phyloP scores from a whole-genome alignment of 2,113 vertebrate species.

The Centrocercus urophasianus region DNA sequence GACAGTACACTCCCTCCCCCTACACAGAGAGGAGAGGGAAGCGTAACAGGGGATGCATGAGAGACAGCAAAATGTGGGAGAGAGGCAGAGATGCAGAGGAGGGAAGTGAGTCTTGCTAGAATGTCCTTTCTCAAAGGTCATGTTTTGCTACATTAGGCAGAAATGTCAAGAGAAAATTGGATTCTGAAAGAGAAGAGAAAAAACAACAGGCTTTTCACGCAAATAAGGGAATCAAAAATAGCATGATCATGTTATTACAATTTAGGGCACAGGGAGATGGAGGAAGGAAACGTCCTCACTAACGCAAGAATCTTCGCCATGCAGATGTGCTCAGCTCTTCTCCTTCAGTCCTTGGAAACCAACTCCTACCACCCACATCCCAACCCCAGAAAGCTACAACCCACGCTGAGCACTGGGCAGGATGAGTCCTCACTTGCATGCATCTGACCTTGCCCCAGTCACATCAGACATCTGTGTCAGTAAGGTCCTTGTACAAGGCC shows the following conservation, averaged over 20 bases:
- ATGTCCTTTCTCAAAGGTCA: slow-evolving; percentile 91
- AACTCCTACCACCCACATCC: background rate
- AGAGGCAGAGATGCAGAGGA: slow-evolving; percentile 65
- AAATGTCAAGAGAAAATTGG: slow-evolving; percentile 94
- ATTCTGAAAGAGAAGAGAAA: slow-evolving; percentile 82
- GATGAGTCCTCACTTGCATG: background rate
- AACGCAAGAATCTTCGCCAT: slow-evolving; percentile 33
- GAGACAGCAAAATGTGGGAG: slow-evolving; percentile 67
- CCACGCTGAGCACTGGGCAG: background rate
- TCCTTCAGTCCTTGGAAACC: background rate
- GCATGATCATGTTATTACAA: slow-evolving; percentile 73
- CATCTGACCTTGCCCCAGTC: background rate
- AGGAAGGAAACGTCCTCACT: slow-evolving; percentile 43
- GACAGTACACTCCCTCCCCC: slow-evolving; percentile 40
- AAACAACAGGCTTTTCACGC: slow-evolving; percentile 86
- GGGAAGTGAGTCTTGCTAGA: slow-evolving; percentile 72
- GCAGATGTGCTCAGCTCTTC: background rate
- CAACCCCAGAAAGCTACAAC: background rate
- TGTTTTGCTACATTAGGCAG: slow-evolving; percentile 86
- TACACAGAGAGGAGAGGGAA: background rate
- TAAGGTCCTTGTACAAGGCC: background rate
- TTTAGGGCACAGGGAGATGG: slow-evolving; percentile 37
- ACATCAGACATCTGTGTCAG: background rate
- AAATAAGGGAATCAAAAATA: slow-evolving; percentile 86
- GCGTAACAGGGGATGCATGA: slow-evolving; percentile 26